A percentile compares a stretch with the other conserved stretches of the same genome.
Conservation (phyloP, 1,140 invertebrate genomes). For the Cotesia chilonis region DNA sequence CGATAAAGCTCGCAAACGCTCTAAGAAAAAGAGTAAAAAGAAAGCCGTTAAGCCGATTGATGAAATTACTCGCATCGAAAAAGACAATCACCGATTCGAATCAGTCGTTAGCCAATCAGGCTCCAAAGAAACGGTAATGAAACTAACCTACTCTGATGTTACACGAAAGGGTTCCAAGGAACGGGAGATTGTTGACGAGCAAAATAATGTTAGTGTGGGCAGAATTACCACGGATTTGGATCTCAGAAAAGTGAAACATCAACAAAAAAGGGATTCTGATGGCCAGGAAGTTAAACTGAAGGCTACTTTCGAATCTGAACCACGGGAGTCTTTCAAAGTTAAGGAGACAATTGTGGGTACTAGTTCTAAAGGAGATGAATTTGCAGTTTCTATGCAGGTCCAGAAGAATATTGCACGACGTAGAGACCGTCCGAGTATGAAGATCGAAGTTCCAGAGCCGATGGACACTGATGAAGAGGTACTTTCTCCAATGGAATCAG, state of each 20-base stretch:
- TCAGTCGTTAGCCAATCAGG: constrained; percentile 40
- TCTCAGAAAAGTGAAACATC: constrained; percentile 9
- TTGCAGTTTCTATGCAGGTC: neutral
- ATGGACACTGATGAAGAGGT: constrained; percentile 54
- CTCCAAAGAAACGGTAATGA: constrained; percentile 34
- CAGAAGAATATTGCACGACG: constrained; percentile 1
- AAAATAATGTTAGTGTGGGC: constrained; percentile 1
- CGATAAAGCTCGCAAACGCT: constrained; percentile 35
- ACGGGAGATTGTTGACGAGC: constrained; percentile 15
- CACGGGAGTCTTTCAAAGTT: constrained; percentile 12
- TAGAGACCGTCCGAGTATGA: constrained; percentile 30
- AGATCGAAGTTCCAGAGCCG: constrained; percentile 46
- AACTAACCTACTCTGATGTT: constrained; percentile 49
- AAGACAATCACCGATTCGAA: constrained; percentile 29
- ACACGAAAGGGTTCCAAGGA: constrained; percentile 39
- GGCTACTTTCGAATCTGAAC: neutral
- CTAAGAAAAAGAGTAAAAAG: constrained; percentile 47
- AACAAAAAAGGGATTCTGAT: constrained; percentile 20
- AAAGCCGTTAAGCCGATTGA: constrained; percentile 39
- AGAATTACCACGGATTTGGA: constrained; percentile 23
- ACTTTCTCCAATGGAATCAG: constrained; percentile 49
- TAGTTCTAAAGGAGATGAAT: neutral
- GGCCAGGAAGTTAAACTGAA: constrained; percentile 5
- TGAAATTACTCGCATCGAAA: constrained; percentile 26
- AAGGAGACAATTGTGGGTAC: neutral